A percentile compares a stretch with the other conserved stretches of the same genome.
These are phyloP conservation scores for Trypoxylon attenuatum DNA, from an alignment of 2,888 invertebrate genomes.

Conservation along the genomic window DNA sequence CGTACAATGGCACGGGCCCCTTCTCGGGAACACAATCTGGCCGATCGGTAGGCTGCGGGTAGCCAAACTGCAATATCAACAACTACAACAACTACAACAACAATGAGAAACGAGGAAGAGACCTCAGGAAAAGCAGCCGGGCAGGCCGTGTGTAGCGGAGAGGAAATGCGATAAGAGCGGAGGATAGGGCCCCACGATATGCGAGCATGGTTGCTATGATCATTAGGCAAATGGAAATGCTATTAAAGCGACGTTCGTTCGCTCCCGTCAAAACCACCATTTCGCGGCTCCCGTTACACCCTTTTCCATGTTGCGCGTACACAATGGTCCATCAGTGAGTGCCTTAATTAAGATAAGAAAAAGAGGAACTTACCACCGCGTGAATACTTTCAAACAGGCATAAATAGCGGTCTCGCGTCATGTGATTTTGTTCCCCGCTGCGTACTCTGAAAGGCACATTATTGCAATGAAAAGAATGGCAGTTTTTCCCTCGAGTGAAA, in stretches of 20 bases:
- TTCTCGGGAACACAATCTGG: conserved; percentile 24
- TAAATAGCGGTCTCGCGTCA: background rate
- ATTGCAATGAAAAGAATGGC: too few species aligned
- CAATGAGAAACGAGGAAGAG: conserved; percentile 47
- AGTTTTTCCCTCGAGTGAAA: too few species aligned
- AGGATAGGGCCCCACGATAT: conserved; percentile 52
- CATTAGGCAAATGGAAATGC: conserved; percentile 70
- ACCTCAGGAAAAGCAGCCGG: conserved; percentile 18
- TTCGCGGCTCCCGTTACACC: conserved; percentile 30
- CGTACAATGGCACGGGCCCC: conserved; percentile 52
- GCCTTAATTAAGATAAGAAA: conserved; percentile 45
- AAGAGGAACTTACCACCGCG: conserved; percentile 17
- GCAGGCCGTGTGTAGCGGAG: conserved; percentile 67
- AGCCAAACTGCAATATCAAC: conserved; percentile 24
- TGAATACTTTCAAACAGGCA: background rate
- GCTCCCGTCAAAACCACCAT: conserved; percentile 51
- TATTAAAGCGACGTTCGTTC: conserved; percentile 54
- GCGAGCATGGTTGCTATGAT: conserved; percentile 57
- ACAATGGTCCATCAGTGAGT: background rate
- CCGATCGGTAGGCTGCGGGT: conserved; percentile 28
- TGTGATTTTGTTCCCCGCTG: too few species aligned
- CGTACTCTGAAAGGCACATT: too few species aligned
- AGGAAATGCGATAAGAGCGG: conserved; percentile 72
- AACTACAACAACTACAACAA: conserved; percentile 34
- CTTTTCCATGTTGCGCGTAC: conserved; percentile 5